Base-by-base conservation (phyloP, 2,797 vertebrate species). In the Xyrichtys novacula region DNA sequence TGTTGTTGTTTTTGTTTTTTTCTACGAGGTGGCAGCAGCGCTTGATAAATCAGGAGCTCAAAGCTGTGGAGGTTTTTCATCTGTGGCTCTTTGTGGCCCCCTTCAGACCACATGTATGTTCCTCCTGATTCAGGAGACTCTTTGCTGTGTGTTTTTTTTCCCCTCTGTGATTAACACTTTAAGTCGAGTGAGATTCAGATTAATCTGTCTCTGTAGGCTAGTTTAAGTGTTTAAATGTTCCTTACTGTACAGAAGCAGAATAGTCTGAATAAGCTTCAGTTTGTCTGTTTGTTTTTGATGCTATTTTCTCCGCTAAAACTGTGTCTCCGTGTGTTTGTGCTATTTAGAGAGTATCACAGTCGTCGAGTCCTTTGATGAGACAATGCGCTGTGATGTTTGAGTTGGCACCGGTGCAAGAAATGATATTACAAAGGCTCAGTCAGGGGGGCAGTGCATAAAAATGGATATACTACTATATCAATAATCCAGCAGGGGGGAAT, bases 61-160 rank as follows among this genome's bases (percentile, higher is more conserved):
- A 83, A 66, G 68, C 71, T 56, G 65, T 66, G 61, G 77, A 76
- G 60, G n/a, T n/a, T 64, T 84, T 84, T 76, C 74, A 72, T 79
- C 84, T 72, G 76, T 44, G 76, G 86, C 89, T 91, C 89, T 83
- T 81, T 87, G 87, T 85, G 87, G 85, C 87, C 89, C 85, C 79
- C 88, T 89, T 88, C 87, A 89, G 89, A 86, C 46, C 78, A 76
- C 8, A 69, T 83, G 85, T 71, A 73, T 47, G 79, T 74, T 70
- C 62, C 70, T 81, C 61, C 70, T 71, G 60, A 67, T 76, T 75
- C 63, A 61, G 17, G 44, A 70, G 71, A 59, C 17, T 64, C 54
- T 58, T 69, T 66, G 29, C 25, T 38, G 14, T 54, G 14, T 47
- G n/a, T n/a, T n/a, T 46, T 9, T 28, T 56, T 32, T 47, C 14